Conservation (phyloP, 2,113 vertebrate genomes). For the Genyomyrus donnyi region DNA sequence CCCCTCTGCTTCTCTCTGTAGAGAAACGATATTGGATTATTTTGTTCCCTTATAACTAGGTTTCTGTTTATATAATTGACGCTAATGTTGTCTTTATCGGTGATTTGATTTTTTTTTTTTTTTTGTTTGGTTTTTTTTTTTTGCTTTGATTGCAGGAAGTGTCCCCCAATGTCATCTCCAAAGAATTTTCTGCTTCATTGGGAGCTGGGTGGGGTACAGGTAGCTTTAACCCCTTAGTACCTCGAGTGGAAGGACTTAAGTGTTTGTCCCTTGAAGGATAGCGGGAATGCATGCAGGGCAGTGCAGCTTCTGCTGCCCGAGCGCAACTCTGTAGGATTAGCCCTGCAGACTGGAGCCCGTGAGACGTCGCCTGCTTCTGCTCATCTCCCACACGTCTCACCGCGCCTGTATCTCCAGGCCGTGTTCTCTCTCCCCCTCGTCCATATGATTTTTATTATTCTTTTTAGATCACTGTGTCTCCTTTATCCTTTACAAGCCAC, state of each 20-base stretch:
- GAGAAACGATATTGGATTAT: neutral
- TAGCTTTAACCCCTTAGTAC: constrained; percentile 30
- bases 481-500: too few species aligned
- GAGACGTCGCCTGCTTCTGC: neutral
- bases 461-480: constrained; percentile 14
- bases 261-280: neutral
- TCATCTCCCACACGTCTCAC: neutral
- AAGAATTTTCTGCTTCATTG: constrained; percentile 32
- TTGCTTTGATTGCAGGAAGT: too few species aligned
- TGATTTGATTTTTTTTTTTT: neutral
- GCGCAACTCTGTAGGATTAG: neutral
- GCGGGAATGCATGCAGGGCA: neutral
- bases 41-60: constrained; percentile 29
- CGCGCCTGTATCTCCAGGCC: neutral
- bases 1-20: constrained; percentile 34
- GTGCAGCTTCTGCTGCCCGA: neutral
- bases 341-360: neutral
- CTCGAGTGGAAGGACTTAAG: constrained; percentile 18
- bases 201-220: constrained; percentile 7
- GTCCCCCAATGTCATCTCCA: constrained; percentile 31
- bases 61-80: constrained; percentile 37
- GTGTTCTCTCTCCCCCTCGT: neutral
- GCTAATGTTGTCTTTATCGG: constrained; percentile 45
- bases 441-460: constrained; percentile 13
- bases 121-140: too few species aligned